Evolutionary conservation across 2,113 vertebrate genomes (phyloP), one percentile per base, ranked within the genome.

Genomic region (Tragelaphus imberbis): DNA sequence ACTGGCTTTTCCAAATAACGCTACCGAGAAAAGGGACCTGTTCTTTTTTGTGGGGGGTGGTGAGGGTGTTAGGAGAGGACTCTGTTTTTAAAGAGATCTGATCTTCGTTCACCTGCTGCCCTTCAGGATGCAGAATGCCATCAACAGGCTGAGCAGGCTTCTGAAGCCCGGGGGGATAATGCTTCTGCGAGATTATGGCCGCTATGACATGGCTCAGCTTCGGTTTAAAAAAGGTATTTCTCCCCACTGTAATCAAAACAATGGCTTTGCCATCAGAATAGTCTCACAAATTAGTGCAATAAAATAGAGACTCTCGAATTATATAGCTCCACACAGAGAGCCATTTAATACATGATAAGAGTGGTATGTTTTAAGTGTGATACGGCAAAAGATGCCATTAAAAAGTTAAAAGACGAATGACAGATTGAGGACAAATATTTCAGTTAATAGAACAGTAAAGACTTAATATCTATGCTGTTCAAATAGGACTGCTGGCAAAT

Each of bases 181-280:
- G 97, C 98, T 99, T 88, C 98, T 99, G 96, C 98, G 99, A 93
- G 99, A 99, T 98, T 99, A 99, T 0, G 99, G 99, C 28, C 99
- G 99, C 51, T 99, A 99, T 0, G 99, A 99, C 98, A 99, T 99
- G 98, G 99, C 99, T 79, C 99, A 99, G 90, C 99, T 99, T 44
- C 99, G 99, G 11, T 99, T 99, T 98, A 99, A 99, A 97, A 99
- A 99, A 99, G 99, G 99, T 99, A 91, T 94, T 88, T 71, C 40
- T 88, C 82, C 44, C 56, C 58, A 61, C 30, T n/a, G 7, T 88
- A 27, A 58, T 71, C 30, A 91, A 71, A 97, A 55, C 33, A 55
- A 2, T 56, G 25, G 47, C 25, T 75, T 86, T 86, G 53, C 36
- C 49, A 28, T 90, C 47, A 81, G 58, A 85, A 63, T 55, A 88